Conservation (phyloP, 37 sponge, comb jelly and placozoan species). For the Mnemiopsis leidyi region DNA sequence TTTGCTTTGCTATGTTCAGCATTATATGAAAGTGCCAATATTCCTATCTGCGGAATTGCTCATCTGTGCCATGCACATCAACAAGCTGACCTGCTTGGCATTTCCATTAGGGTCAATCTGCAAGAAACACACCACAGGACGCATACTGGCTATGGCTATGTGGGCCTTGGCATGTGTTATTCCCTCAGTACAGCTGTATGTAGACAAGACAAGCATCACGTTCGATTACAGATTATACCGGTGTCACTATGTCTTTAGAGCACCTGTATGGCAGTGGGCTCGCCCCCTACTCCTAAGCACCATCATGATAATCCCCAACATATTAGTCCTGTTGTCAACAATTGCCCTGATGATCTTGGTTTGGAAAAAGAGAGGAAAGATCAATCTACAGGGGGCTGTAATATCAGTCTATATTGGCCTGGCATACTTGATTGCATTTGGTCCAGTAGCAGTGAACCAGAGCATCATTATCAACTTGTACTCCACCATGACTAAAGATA, state of each 20-base stretch:
- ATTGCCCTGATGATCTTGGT: not conserved
- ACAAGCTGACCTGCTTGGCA: not conserved
- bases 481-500: not conserved
- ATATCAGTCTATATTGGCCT: not conserved
- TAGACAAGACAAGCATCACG: not conserved
- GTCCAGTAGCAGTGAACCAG: constrained; percentile 11
- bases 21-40: constrained; percentile 7
- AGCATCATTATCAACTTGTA: constrained; percentile 8
- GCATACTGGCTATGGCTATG: not conserved
- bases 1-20: not conserved
- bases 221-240: constrained; percentile 55
- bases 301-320: constrained; percentile 37
- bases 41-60: not conserved
- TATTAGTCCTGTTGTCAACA: not conserved
- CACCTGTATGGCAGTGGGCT: not conserved
- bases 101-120: not conserved
- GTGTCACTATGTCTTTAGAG: constrained; percentile 39
- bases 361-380: not conserved
- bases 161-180: not conserved
- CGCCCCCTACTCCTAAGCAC: constrained; percentile 11
- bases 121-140: not conserved
- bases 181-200: not conserved
- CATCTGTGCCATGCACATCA: constrained; percentile 52
- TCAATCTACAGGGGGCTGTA: constrained; percentile 13
- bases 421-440: not conserved